A percentile compares a stretch with the other conserved stretches of the same genome.
phyloP scores from a whole-genome alignment of 2,888 invertebrate genomes.

The Saturnia japonica region DNA sequence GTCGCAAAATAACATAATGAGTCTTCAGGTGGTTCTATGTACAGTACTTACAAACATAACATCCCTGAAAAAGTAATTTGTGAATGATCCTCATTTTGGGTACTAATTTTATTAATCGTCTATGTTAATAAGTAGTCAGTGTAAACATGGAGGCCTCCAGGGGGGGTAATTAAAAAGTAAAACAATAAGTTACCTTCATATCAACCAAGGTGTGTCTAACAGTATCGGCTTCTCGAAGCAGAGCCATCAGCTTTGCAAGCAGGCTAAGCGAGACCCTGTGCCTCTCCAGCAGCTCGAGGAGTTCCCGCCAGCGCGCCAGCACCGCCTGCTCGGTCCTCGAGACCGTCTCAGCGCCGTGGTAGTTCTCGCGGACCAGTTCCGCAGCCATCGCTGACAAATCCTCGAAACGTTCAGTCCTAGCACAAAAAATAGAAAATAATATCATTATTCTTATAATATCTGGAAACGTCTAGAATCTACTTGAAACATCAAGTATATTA shows the following conservation, averaged over 20 bases:
- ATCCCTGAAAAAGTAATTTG: too few species aligned
- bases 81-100: too few species aligned
- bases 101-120: too few species aligned
- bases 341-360: slow-evolving; percentile 93
- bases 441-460: too few species aligned
- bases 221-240: slow-evolving; percentile 95
- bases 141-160: too few species aligned
- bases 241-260: slow-evolving; percentile 92
- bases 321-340: slow-evolving; percentile 87
- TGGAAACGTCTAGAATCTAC: too few species aligned
- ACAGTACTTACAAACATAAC: too few species aligned
- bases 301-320: slow-evolving; percentile 91
- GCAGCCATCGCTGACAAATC: slow-evolving; percentile 96
- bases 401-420: slow-evolving; percentile 94
- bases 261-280: slow-evolving; percentile 88
- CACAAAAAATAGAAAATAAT: neutral
- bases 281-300: slow-evolving; percentile 92
- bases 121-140: too few species aligned
- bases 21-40: too few species aligned
- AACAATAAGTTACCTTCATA: slow-evolving; percentile 83
- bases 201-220: slow-evolving; percentile 91
- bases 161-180: too few species aligned
- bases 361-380: slow-evolving; percentile 94
- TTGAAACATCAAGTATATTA: too few species aligned
- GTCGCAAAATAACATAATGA: too few species aligned